phyloP scores from a whole-genome alignment of 2,113 vertebrate genomes.

The Spea multiplicata region DNA sequence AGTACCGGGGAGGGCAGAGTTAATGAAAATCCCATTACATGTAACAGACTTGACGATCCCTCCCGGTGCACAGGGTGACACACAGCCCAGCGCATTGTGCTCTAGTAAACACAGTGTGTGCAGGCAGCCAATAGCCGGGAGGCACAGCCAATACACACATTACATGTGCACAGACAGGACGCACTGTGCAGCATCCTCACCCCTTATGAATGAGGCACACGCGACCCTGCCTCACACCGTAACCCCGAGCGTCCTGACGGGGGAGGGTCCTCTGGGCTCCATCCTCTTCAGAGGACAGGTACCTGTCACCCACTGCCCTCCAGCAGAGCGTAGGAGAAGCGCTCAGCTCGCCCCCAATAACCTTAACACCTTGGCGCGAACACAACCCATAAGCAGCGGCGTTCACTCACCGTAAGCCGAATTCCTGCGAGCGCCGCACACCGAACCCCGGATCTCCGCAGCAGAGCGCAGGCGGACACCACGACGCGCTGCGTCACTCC shows the following conservation, averaged over 20 bases:
- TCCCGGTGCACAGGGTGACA: neutral
- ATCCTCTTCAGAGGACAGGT: slow-evolving; percentile 16
- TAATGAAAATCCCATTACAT: no score
- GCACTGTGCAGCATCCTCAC: no score
- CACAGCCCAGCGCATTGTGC: neutral
- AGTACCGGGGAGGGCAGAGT: no score
- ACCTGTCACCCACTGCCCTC: slow-evolving; percentile 21
- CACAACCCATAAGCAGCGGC: neutral
- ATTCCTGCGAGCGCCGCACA: neutral
- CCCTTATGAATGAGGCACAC: no score
- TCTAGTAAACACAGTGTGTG: no score
- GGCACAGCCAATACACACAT: no score
- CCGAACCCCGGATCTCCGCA: neutral
- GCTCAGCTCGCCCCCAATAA: no score
- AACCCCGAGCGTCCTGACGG: neutral
- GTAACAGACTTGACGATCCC: no score
- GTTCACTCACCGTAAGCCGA: slow-evolving; percentile 7
- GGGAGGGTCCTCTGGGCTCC: slow-evolving; percentile 21
- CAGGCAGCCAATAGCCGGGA: no score
- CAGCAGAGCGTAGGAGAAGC: no score
- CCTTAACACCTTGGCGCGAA: no score
- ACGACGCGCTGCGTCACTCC: slow-evolving; percentile 30
- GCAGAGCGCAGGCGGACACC: slow-evolving; percentile 22
- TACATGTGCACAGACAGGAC: no score
- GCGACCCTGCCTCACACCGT: neutral